Base-by-base conservation (phyloP, 2,113 vertebrate genomes). In the Puma concolor region DNA sequence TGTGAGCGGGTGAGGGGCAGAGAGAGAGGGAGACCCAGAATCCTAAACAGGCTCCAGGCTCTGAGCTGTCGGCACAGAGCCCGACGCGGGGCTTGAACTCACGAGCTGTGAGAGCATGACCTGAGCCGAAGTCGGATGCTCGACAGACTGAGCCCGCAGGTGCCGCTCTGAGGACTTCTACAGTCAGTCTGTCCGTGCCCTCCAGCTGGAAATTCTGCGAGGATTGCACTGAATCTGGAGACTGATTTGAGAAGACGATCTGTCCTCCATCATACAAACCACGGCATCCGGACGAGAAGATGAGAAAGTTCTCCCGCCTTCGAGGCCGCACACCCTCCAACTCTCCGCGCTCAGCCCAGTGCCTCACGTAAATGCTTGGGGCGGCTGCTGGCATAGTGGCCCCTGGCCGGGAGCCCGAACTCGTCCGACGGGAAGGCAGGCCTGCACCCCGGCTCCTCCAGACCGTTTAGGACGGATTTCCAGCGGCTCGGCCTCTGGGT, bases 261-360 rank as follows among this genome's bases (percentile, higher is more conserved):
- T 8, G 21, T 41, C 38, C 48, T 19, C 6, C 16, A 5, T 13
- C 29, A 31, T 31, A 4, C 23, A 13, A 54, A 54, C 23, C 71
- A 14, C 3, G 11, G 31, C 0, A 0, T 17, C 52, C 19, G 19
- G 7, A 82, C 31, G 16, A n/a, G 41, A 52, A 27, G 25, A 2
- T 41, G 13, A 27, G 38, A 41, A 15, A 23, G 38, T 38, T 23
- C 52, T 72, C n/a, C 63, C n/a, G 33, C 63, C 77, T 23, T 13
- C 44, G n/a, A 57, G 29, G 74, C 44, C 71, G 13, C 2, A 0
- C 21, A 0, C 41, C 67, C 29, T 2, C 1, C 1, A 17, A 16
- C 48, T 71, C 36, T 44, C 25, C 23, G 5, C 31, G 0, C 15
- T 7, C 7, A 25, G 6, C 9, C 48, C 13, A 5, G 6, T 3